Base-by-base conservation (phyloP, 2,888 invertebrate species). In the Synergus umbraculus region DNA sequence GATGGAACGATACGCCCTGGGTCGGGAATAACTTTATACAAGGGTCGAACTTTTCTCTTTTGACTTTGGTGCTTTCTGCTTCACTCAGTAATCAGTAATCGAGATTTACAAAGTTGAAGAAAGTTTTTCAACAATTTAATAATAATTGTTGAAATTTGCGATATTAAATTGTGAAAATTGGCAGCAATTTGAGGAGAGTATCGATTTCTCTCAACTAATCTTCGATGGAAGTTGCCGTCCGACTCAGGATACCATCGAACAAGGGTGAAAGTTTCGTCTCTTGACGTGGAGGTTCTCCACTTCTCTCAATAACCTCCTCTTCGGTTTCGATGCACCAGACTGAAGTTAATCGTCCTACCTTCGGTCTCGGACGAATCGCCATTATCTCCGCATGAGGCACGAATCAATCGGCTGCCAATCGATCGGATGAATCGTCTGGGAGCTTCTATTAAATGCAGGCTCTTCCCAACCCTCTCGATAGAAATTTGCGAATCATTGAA, bases 321-420 rank as follows among this genome's bases (percentile, higher is more conserved):
- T 85, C 82, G 79, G 80, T 81, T 83, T 78, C 82, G 78, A 83
- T 83, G 83, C 87, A 84, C 83, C 80, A 86, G 88, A 89, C 87
- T 85, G 87, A 82, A 84, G 82, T 88, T 90, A 89, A 90, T 89
- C 87, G 85, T 54, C 37, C 82, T 81, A 85, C 81, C 79, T 86
- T 87, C 83, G 85, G 84, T 86, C 85, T 87, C 84, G 82, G 82
- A 84, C 84, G 83, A 82, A 82, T 83, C 83, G 83, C 87, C 85
- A 87, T 89, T 89, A 89, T 89, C 87, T 87, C 84, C 82, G 85
- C 87, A 85, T 46, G 44, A 86, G 87, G 85, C 87, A 83, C 85
- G 86, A 88, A 89, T 89, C 89, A 88, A 89, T 89, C 86, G 86
- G 86, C 83, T 84, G 86, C 84, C 88, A 88, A 89, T 90, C 89